phyloP scores from a whole-genome alignment of 2,888 invertebrate genomes.

The Neoaliturus tenellus region DNA sequence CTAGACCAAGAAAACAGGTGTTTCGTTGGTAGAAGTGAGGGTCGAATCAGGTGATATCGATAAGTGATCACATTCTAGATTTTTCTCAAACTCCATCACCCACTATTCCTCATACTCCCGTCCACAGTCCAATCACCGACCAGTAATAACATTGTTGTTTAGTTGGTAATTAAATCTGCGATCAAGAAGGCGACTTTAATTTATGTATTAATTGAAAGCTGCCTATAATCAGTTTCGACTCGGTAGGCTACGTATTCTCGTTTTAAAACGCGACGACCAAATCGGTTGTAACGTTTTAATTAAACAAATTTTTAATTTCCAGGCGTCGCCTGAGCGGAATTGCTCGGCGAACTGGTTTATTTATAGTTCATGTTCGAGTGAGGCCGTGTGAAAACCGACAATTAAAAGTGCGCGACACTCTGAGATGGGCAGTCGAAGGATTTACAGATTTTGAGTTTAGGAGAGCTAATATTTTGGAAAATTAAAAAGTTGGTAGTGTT shows the following conservation, averaged over 20 bases:
- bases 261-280: slow-evolving; percentile 49
- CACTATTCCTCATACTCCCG: neutral
- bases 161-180: slow-evolving; percentile 53
- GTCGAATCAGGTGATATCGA: too few relatives aligned
- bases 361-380: neutral
- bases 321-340: slow-evolving; percentile 26
- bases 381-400: neutral
- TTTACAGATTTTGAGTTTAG: too few relatives aligned
- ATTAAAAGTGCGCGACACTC: neutral
- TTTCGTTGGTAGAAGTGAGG: too few relatives aligned
- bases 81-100: neutral
- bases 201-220: slow-evolving; percentile 56
- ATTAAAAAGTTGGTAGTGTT: too few relatives aligned
- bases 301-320: slow-evolving; percentile 48
- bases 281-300: slow-evolving; percentile 49
- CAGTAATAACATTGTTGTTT: slow-evolving; percentile 50
- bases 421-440: too few relatives aligned
- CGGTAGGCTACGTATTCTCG: slow-evolving; percentile 32
- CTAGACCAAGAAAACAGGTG: too few relatives aligned
- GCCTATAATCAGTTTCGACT: slow-evolving; percentile 49
- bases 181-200: slow-evolving; percentile 56
- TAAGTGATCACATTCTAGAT: neutral
- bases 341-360: slow-evolving; percentile 30
- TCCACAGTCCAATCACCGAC: slow-evolving; percentile 13
- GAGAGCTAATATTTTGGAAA: too few relatives aligned